Conservation (phyloP, 2,888 invertebrate species). For the Dryobotodes eremita region DNA sequence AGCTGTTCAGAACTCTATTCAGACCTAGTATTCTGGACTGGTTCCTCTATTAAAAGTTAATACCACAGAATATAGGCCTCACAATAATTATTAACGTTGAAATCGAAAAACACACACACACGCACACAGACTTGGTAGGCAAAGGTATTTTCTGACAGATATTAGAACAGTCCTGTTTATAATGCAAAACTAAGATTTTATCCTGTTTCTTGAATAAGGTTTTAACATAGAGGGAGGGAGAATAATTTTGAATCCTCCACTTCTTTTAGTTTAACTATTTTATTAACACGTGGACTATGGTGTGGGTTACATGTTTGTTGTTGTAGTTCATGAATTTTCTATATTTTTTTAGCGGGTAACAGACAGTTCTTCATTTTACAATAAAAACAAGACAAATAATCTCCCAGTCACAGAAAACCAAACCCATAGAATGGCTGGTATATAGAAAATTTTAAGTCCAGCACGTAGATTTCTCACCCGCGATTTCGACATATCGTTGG, state of each 20-base stretch:
- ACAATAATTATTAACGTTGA: not conserved
- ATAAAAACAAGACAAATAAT: not conserved
- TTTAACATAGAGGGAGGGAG: too few relatives aligned
- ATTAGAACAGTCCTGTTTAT: not conserved
- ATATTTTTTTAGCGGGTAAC: not conserved
- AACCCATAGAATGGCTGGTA: not conserved
- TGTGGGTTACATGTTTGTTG: not conserved
- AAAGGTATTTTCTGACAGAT: too few relatives aligned
- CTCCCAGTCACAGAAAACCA: not conserved
- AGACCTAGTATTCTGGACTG: too few relatives aligned
- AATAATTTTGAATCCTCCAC: not conserved
- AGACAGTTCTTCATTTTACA: accelerated
- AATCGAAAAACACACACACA: not conserved
- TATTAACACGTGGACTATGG: too few relatives aligned
- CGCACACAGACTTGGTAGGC: not conserved
- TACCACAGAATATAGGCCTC: not conserved
- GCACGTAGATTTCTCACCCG: not conserved
- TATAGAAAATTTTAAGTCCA: not conserved
- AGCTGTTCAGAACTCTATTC: too few relatives aligned
- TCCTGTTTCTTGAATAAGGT: not conserved
- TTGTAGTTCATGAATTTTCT: not conserved
- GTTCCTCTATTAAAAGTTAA: not conserved
- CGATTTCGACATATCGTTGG: not conserved
- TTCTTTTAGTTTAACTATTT: not conserved
- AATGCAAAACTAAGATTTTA: not conserved